phyloP scores from a whole-genome alignment of 2,113 vertebrate genomes.

The Miniopterus natalensis region DNA sequence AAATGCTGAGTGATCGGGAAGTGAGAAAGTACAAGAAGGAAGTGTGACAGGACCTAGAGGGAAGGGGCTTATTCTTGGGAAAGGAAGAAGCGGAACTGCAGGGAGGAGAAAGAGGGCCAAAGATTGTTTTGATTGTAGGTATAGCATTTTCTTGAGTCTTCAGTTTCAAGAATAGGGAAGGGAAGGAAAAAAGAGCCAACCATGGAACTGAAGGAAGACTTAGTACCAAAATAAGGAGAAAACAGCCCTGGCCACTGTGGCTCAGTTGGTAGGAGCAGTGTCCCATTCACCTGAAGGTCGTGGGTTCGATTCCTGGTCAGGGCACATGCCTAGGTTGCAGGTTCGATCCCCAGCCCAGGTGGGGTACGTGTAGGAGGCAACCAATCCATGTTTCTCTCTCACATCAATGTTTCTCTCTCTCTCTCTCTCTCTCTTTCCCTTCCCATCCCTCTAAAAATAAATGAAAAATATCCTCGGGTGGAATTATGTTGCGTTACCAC shows the following conservation, averaged over 20 bases:
- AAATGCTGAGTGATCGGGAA: constrained; percentile 60
- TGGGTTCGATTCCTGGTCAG: too few species aligned
- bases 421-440: too few species aligned
- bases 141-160: constrained; percentile 47
- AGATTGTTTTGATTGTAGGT: neutral
- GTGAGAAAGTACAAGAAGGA: constrained; percentile 72
- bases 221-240: constrained; percentile 9
- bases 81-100: constrained; percentile 40
- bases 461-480: neutral
- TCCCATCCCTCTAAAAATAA: too few species aligned
- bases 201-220: neutral
- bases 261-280: too few species aligned
- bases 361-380: too few species aligned
- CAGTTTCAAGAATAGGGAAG: constrained; percentile 13
- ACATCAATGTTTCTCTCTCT: too few species aligned
- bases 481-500: neutral
- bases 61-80: constrained; percentile 26
- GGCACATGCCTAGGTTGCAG: too few species aligned
- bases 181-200: neutral
- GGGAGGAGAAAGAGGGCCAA: neutral
- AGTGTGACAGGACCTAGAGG: neutral
- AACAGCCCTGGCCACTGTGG: too few species aligned
- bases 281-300: too few species aligned
- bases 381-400: too few species aligned
- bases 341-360: too few species aligned